Base-by-base conservation (phyloP, 2,888 invertebrate species). In the Tinea trinotella region DNA sequence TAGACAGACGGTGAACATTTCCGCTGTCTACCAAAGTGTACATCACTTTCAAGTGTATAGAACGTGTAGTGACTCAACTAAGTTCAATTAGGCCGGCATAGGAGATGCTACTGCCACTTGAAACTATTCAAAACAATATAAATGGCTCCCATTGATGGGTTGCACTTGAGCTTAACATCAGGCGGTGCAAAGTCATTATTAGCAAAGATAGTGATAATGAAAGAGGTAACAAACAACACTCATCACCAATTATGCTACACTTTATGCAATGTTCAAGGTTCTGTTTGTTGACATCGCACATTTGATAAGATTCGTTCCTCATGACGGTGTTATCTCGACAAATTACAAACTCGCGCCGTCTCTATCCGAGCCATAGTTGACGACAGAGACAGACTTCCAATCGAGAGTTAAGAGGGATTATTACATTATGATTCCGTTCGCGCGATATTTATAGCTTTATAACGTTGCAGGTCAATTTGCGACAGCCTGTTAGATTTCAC, bases 211-310 rank as follows among this genome's bases (percentile, higher is more conserved):
- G n/a, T n/a, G n/a, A n/a, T n/a, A n/a, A n/a, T n/a, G n/a, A n/a
- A n/a, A n/a, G n/a, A n/a, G n/a, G n/a, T n/a, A n/a, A n/a, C n/a
- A n/a, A n/a, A n/a, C 69, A 70, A 67, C 64, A 64, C 60, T 67
- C 68, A 64, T 67, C 70, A 70, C 19, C 46, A 19, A 46, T 17
- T 46, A 19, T 19, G 17, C 7, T 3, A 46, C 7, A 46, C n/a
- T 46, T 46, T 3, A 19, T 17, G 46, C 46, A 5, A 46, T 19
- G 46, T 19, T 46, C 46, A 46, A 46, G 46, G 46, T 46, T 19
- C 10, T 46, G 9, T 46, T 46, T 46, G 46, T 46, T 46, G 46
- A 46, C 46, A 46, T 46, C 19, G 19, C 19, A 19, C 19, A 10
- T 46, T 46, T 46, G 46, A 46, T 46, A 46, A 19, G 40, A 40